Conservation (phyloP, 2,888 invertebrate species). For the Osedax frankpressi region DNA sequence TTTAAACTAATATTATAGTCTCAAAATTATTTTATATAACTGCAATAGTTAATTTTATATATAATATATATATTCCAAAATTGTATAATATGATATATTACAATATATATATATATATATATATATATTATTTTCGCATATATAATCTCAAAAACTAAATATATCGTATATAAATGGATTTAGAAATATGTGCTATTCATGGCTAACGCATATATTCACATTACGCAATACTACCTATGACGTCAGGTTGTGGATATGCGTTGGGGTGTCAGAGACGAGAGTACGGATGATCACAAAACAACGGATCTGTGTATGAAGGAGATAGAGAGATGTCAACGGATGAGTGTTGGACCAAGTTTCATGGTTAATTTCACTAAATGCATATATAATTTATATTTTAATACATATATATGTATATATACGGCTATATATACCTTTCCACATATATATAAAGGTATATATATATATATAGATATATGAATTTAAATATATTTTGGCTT, state of each 20-base stretch:
- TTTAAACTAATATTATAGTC: no score
- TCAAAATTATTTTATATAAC: no score
- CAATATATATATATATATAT: no score
- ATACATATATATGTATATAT: background rate
- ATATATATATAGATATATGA: background rate
- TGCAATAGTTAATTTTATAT: no score
- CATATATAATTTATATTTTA: background rate
- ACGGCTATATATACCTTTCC: background rate
- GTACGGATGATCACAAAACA: constrained; percentile 98
- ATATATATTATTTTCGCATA: no score
- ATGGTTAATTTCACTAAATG: constrained; percentile 53
- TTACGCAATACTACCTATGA: background rate
- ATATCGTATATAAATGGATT: no score
- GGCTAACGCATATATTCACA: no score
- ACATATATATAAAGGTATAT: background rate
- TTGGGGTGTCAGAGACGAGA: constrained; percentile 94
- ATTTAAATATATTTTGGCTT: background rate
- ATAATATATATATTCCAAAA: no score
- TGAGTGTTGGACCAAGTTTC: constrained; percentile 95
- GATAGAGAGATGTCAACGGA: constrained; percentile 87
- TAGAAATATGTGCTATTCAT: no score
- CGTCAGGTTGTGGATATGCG: constrained; percentile 91
- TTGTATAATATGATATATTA: no score
- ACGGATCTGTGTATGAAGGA: constrained; percentile 95
- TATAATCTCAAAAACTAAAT: no score